Base-by-base conservation (phyloP, 2,888 invertebrate species). In the Orchestes rusci region DNA sequence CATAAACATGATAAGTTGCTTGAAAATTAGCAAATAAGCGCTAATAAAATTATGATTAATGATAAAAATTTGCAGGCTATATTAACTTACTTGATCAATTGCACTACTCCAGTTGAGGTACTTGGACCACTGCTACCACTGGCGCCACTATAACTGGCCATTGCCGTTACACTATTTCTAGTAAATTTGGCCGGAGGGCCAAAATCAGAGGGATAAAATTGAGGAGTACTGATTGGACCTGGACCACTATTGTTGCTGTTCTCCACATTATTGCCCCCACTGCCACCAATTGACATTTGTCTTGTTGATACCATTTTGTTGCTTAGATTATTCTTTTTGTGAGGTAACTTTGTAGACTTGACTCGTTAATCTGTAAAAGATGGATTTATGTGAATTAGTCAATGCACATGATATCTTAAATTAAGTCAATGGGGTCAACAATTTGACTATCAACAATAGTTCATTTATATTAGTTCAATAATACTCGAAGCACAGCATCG, bases 281-380 rank as follows among this genome's bases (percentile, higher is more conserved):
- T 66, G 50, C 65, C 66, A 50, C 70, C 69, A 55, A 66, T 73
- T 52, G 73, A 72, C 61, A 73, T 73, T 58, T 72, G 72, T 56
- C 74, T 70, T 45, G 74, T 75, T 17, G 72, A 74, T 52, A 75
- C 75, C 75, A 74, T 75, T 64, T 39, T 47, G 20, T 16, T 16
- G 16, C 4, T 19, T 18, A 12, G 10, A 27, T 12, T 27, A 27
- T n/a, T n/a, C n/a, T n/a, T n/a, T n/a, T n/a, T n/a, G n/a, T n/a
- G n/a, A n/a, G n/a, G n/a, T n/a, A n/a, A n/a, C n/a, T n/a, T n/a
- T n/a, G n/a, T n/a, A n/a, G n/a, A n/a, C n/a, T n/a, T n/a, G n/a
- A n/a, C n/a, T n/a, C n/a, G n/a, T n/a, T n/a, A n/a, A n/a, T n/a
- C n/a, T n/a, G n/a, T n/a, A n/a, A n/a, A n/a, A n/a, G n/a, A n/a